Percentiles rank a stretch among this genome's conserved stretches.
Evolutionary conservation across 2,888 invertebrate genomes (phyloP).

Genomic region (Linyphia triangularis): DNA sequence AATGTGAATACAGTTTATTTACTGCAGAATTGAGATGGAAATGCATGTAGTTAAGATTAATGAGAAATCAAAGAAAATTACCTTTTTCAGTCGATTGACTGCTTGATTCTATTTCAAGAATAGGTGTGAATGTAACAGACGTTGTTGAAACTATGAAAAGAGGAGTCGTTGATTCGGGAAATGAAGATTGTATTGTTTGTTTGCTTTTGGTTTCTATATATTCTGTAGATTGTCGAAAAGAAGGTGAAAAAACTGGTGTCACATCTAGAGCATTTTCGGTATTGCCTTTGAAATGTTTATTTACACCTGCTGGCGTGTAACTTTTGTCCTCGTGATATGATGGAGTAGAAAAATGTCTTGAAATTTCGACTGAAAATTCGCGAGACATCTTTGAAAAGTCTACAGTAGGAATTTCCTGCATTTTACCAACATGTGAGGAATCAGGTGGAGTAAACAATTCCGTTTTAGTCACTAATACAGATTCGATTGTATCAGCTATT

Average conservation of each 20-base stretch:
- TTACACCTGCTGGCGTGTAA: neutral
- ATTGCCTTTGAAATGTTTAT: neutral
- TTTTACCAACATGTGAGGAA: neutral
- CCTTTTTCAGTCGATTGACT: slow-evolving; percentile 17
- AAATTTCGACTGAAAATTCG: neutral
- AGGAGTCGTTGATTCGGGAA: neutral
- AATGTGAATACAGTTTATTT: too few relatives aligned
- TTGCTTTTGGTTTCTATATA: neutral
- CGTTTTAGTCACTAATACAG: neutral
- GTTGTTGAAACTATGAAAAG: neutral
- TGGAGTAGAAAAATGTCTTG: neutral
- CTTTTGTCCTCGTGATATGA: slow-evolving; percentile 35
- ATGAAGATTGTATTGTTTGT: slow-evolving; percentile 6
- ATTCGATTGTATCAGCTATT: neutral
- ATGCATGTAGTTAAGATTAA: too few relatives aligned
- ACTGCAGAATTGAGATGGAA: too few relatives aligned
- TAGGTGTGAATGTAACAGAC: slow-evolving; percentile 19
- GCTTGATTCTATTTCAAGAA: neutral
- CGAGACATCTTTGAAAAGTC: slow-evolving; percentile 13
- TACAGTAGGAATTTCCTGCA: neutral
- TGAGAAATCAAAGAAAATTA: slow-evolving; percentile 9
- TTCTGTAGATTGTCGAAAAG: slow-evolving; percentile 28
- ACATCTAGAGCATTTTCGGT: neutral
- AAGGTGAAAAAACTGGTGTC: slow-evolving; percentile 28
- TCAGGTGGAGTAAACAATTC: neutral